Evolutionary conservation across 2,888 invertebrate genomes (phyloP).

Genomic region (Agrotis puta): DNA sequence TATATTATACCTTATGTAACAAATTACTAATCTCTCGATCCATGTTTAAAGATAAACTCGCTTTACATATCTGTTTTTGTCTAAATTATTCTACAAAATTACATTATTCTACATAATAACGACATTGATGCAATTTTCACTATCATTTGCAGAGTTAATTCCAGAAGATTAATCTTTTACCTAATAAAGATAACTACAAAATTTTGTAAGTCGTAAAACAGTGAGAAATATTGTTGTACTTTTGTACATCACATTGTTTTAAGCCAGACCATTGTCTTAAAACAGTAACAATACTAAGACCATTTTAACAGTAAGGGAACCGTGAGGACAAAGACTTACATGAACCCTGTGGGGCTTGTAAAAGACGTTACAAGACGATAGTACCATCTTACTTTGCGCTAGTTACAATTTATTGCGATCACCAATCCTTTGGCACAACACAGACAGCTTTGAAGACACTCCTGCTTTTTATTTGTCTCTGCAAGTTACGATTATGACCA

Average conservation of each 20-base stretch:
- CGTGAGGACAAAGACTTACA: conserved; percentile 18
- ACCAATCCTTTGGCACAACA: conserved; percentile 11
- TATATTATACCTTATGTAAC: too few relatives aligned
- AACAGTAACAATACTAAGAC: not conserved
- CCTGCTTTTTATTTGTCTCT: not conserved
- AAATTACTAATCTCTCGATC: not conserved
- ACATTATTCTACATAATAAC: too few relatives aligned
- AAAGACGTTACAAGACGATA: conserved; percentile 19
- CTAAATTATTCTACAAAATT: too few relatives aligned
- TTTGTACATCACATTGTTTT: not conserved
- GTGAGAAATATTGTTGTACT: not conserved
- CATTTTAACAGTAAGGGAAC: not conserved
- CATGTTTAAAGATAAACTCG: not conserved
- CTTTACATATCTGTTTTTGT: too few relatives aligned
- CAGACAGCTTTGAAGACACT: not conserved
- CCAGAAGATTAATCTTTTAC: not conserved
- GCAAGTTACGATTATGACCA: too few relatives aligned
- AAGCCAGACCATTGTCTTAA: not conserved
- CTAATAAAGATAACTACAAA: not conserved
- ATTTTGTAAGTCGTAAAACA: not conserved
- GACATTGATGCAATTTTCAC: not conserved
- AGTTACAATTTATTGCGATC: conserved; percentile 38
- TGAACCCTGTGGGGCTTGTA: conserved; percentile 9
- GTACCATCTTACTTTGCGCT: conserved; percentile 4
- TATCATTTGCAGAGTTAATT: not conserved